A percentile compares a stretch with the other conserved stretches of the same genome.
These are phyloP conservation scores for Cyprinodon tularosa DNA, from an alignment of 2,113 vertebrate genomes.

Conservation along the genomic window DNA sequence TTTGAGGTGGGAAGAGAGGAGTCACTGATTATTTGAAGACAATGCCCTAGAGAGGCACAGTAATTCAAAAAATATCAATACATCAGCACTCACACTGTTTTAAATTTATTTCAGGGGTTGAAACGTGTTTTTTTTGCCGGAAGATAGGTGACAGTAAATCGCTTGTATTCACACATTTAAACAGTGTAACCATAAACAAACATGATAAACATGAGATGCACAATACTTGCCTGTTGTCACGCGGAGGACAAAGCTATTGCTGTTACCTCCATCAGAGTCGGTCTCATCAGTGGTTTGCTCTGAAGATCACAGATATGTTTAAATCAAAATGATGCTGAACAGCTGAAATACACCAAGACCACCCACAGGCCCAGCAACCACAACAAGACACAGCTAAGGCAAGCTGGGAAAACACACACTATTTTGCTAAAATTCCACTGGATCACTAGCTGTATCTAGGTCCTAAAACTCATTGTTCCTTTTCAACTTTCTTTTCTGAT, in stretches of 20 bases:
- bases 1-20: constrained; percentile 62
- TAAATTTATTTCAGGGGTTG: constrained; percentile 56
- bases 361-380: constrained; percentile 70
- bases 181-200: constrained; percentile 32
- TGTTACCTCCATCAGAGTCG: constrained; percentile 65
- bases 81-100: constrained; percentile 57
- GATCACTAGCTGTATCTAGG: constrained; percentile 27
- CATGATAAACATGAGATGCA: constrained; percentile 15
- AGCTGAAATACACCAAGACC: constrained; percentile 73
- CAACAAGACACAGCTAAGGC: constrained; percentile 67
- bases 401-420: constrained; percentile 68
- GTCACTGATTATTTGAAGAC: constrained; percentile 64
- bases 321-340: constrained; percentile 71
- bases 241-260: constrained; percentile 51
- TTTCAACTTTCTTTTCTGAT: constrained; percentile 43
- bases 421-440: constrained; percentile 46
- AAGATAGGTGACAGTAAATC: constrained; percentile 60
- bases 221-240: constrained; percentile 40
- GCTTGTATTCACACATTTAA: constrained; percentile 34
- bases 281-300: constrained; percentile 65
- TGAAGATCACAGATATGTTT: constrained; percentile 70
- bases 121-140: constrained; percentile 37
- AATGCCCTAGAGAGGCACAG: constrained; percentile 59
- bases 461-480: constrained; percentile 24
- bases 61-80: constrained; percentile 63